A percentile compares a stretch with the other conserved stretches of the same genome.
These are phyloP conservation scores for Aurelia aurita DNA, from an alignment of 30 jellyfish, hydroid and myxozoan genomes.

Conservation along the genomic window DNA sequence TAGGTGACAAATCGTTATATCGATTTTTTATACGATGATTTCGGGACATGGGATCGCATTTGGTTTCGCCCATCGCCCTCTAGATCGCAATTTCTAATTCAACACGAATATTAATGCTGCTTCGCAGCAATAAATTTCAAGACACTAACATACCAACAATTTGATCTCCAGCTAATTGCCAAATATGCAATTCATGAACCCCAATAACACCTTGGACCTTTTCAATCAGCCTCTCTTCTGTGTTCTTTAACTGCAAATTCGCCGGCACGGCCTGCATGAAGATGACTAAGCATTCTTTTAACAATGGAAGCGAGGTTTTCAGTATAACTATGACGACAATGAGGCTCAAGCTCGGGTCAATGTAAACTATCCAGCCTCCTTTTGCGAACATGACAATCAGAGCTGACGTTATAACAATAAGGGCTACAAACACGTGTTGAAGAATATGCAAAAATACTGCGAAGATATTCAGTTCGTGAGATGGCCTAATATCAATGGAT, in stretches of 20 bases:
- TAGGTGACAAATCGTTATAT: too few species aligned
- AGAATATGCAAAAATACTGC: conserved; percentile 83
- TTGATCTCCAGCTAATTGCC: conserved; percentile 91
- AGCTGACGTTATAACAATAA: conserved; percentile 75
- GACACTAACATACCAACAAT: conserved; percentile 74
- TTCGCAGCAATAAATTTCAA: neutral
- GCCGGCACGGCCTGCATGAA: conserved; percentile 96
- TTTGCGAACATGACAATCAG: conserved; percentile 47
- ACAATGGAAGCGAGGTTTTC: conserved; percentile 74
- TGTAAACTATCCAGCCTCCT: conserved; percentile 67
- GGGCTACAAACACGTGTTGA: conserved; percentile 71
- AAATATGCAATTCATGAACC: conserved; percentile 87
- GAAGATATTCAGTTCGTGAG: conserved; percentile 77
- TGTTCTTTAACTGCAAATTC: conserved; percentile 54
- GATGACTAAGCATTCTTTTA: conserved; percentile 68
- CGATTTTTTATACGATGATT: too few species aligned
- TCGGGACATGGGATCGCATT: too few species aligned
- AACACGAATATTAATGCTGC: neutral
- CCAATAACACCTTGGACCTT: conserved; percentile 69
- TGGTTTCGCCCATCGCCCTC: neutral
- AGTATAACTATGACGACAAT: conserved; percentile 68
- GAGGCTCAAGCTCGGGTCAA: conserved; percentile 84
- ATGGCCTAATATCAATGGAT: conserved; percentile 10
- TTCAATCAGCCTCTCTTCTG: conserved; percentile 68
- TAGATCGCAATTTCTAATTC: neutral